Evolutionary conservation across 2,797 vertebrate species (phyloP).

Genomic region (Craterocephalus amniculus): DNA sequence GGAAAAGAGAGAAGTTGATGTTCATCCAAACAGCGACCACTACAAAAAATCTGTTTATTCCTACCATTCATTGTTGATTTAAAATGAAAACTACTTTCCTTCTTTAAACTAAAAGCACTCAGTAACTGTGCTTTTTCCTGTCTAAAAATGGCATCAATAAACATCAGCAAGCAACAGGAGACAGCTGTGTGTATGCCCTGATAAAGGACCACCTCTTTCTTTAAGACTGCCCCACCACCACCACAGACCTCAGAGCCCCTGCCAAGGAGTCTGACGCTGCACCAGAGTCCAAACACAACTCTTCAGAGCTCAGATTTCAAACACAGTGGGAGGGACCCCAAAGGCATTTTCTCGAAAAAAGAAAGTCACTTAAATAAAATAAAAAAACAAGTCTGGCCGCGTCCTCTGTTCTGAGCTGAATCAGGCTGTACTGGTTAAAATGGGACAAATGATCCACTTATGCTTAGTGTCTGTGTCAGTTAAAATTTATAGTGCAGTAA

Average conservation of each 20-base stretch:
- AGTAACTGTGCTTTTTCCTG: conserved; percentile 28
- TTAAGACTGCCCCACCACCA: conserved; percentile 26
- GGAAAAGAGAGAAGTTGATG: background rate
- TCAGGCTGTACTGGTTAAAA: conserved; percentile 8
- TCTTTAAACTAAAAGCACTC: conserved; percentile 1
- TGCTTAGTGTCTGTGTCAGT: conserved; percentile 17
- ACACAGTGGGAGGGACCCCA: conserved; percentile 45
- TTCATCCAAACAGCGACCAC: conserved; percentile 15
- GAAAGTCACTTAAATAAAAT: conserved; percentile 31
- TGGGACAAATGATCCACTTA: conserved; percentile 16
- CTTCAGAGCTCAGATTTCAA: conserved; percentile 66
- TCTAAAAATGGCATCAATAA: conserved; percentile 66
- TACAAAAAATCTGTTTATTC: too few relatives aligned
- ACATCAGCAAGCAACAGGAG: conserved; percentile 45
- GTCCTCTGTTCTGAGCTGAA: background rate
- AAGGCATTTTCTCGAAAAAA: conserved; percentile 32
- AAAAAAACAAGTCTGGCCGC: conserved; percentile 19
- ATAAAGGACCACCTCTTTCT: conserved; percentile 54
- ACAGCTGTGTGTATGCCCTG: conserved; percentile 45
- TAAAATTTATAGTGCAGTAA: background rate
- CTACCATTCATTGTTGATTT: background rate
- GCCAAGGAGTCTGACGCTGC: conserved; percentile 46
- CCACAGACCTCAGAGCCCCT: conserved; percentile 36
- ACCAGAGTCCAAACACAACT: conserved; percentile 56
- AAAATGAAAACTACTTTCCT: background rate